Base-by-base conservation (phyloP, 2,797 vertebrate species). In the Chaetophractus vellerosus region DNA sequence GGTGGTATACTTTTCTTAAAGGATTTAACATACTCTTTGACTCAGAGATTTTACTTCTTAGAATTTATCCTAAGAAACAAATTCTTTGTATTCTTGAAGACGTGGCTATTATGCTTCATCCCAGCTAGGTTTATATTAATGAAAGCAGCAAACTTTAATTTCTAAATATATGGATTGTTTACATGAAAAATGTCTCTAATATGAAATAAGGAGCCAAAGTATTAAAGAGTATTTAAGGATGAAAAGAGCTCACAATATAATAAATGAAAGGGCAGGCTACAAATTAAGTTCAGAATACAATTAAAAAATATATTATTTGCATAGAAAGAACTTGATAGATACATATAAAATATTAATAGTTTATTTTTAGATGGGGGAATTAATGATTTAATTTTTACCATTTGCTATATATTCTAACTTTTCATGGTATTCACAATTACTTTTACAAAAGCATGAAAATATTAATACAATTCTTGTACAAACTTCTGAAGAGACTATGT, bases 41-140 rank as follows among this genome's bases (percentile, higher is more conserved):
- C 36, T 76, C 11, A 41, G 21, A 55, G 74, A 91, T 55, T 84
- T 75, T 36, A 36, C 33, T n/a, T 59, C 52, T 57, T 72, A 68
- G 71, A 68, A 84, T 68, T 68, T 76, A 76, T 36, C 45, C n/a
- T 41, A 75, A 84, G n/a, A 15, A 79, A 79, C 79, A 79, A 79
- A n/a, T 5, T 31, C 2, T 31, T 69, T 76, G 6, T 76, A 66
- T 85, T n/a, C 10, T 66, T 45, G 55, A 23, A 84, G 36, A 33
- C 21, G 48, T 68, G 48, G 36, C 6, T 16, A 0, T 38, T 48
- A 71, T 52, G 10, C 50, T 50, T 55, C 18, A 61, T 52, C 38
- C 19, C 18, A 63, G 18, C 7, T 31, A 72, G 52, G 36, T 28
- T 61, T 26, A 45, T 76, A 80, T 45, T 19, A 63, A 90, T n/a